Conservation (phyloP, 2,888 invertebrate genomes). For the Eulithis prunata region DNA sequence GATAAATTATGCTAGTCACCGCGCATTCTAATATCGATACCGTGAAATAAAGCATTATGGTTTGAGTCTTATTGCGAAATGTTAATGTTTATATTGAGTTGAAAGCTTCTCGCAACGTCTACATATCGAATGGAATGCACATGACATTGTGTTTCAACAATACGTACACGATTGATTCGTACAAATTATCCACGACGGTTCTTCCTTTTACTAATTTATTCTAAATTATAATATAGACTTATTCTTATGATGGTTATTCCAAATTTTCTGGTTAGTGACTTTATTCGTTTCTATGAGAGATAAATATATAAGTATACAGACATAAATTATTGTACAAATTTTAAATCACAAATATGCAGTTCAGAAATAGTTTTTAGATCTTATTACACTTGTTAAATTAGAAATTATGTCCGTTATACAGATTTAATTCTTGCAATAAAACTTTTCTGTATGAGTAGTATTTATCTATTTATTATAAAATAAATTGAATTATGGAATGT, state of each 20-base stretch:
- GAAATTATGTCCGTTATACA: slow-evolving; percentile 22
- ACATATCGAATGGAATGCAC: slow-evolving; percentile 57
- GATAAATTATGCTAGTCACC: slow-evolving; percentile 59
- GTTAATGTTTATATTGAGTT: slow-evolving; percentile 19
- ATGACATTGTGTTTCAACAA: slow-evolving; percentile 43
- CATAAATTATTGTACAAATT: slow-evolving; percentile 22
- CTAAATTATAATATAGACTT: slow-evolving; percentile 46
- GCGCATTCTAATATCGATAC: slow-evolving; percentile 38
- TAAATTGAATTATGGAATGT: slow-evolving; percentile 34
- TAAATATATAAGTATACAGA: slow-evolving; percentile 23
- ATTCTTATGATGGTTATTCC: slow-evolving; percentile 74
- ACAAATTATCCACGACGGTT: slow-evolving; percentile 50
- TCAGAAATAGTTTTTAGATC: slow-evolving; percentile 17
- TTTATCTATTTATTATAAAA: slow-evolving; percentile 36
- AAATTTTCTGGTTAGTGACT: slow-evolving; percentile 73
- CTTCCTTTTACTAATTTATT: slow-evolving; percentile 57
- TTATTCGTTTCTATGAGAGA: slow-evolving; percentile 32
- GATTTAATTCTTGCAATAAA: slow-evolving; percentile 20
- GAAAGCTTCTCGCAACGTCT: slow-evolving; percentile 42
- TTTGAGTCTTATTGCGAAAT: slow-evolving; percentile 18
- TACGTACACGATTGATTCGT: slow-evolving; percentile 53
- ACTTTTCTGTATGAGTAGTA: slow-evolving; percentile 31
- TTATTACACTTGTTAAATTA: slow-evolving; percentile 21
- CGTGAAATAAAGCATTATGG: slow-evolving; percentile 21
- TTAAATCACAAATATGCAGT: slow-evolving; percentile 13